Conservation (phyloP, 2,113 vertebrate genomes). For the Sturnus vulgaris region DNA sequence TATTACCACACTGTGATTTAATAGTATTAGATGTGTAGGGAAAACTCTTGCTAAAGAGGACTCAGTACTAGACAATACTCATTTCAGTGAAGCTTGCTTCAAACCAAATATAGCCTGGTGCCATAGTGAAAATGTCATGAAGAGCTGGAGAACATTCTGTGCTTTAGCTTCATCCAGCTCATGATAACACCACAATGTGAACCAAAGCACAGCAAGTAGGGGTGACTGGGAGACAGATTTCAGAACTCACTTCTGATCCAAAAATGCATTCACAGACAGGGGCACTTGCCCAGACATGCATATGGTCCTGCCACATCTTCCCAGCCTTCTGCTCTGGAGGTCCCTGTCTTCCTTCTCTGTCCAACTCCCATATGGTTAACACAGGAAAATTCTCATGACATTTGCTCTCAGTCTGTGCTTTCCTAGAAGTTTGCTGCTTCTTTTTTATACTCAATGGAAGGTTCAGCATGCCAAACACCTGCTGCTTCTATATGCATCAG, state of each 20-base stretch:
- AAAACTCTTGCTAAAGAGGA: not conserved
- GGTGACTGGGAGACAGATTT: not conserved
- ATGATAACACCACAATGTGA: not conserved
- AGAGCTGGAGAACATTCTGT: not conserved
- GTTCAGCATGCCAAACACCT: not conserved
- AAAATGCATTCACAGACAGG: not conserved
- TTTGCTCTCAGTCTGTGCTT: not conserved
- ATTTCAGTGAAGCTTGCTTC: not conserved
- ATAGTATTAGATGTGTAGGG: not conserved
- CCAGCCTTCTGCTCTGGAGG: not conserved
- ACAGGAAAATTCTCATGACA: not conserved
- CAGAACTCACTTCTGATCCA: not conserved
- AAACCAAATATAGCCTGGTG: not conserved
- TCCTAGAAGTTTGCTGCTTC: not conserved
- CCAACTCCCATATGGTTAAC: not conserved
- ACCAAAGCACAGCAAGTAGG: not conserved
- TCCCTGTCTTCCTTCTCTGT: not conserved
- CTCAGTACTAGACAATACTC: fast-evolving
- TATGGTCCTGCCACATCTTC: not conserved
- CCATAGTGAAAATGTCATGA: not conserved
- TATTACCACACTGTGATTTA: not conserved
- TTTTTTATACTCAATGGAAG: not conserved
- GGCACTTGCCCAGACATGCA: not conserved
- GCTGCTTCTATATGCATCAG: not conserved
- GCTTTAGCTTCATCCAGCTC: not conserved